Conservation (phyloP, 2,888 invertebrate species). For the Lasioglossum pauxillum region DNA sequence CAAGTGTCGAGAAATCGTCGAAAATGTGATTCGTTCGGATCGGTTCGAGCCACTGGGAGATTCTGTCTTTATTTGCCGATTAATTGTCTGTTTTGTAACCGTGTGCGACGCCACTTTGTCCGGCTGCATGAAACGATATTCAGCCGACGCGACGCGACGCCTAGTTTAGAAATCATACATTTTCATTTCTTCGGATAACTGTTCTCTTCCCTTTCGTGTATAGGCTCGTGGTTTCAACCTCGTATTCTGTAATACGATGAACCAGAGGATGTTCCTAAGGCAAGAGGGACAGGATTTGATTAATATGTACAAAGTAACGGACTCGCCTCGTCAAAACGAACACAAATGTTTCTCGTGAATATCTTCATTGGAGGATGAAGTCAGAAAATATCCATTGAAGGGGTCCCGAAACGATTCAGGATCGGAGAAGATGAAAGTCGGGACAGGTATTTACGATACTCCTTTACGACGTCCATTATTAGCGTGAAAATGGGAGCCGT, state of each 20-base stretch:
- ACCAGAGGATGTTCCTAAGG: background rate
- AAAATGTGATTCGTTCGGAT: slow-evolving; percentile 3
- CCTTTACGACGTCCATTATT: slow-evolving; percentile 15
- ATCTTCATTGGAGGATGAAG: background rate
- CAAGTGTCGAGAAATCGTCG: slow-evolving; percentile 7
- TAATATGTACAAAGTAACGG: background rate
- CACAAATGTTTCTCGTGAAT: background rate
- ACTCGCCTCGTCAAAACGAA: background rate
- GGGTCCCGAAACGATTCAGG: background rate
- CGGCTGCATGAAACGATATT: background rate
- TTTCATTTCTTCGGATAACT: background rate
- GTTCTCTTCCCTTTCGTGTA: background rate
- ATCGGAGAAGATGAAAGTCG: slow-evolving; percentile 19
- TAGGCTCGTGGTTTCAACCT: background rate
- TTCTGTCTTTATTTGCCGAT: slow-evolving; percentile 9
- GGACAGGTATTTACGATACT: slow-evolving; percentile 11
- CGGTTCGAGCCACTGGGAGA: background rate
- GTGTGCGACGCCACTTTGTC: background rate
- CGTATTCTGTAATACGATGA: background rate
- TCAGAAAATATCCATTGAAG: background rate
- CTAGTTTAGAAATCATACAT: background rate
- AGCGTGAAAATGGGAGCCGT: background rate
- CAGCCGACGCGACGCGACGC: background rate
- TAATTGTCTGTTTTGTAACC: slow-evolving; percentile 1
- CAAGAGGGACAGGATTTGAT: background rate